Evolutionary conservation across 2,888 invertebrate genomes (phyloP).

Genomic region (Lordiphosa fenestrarum): DNA sequence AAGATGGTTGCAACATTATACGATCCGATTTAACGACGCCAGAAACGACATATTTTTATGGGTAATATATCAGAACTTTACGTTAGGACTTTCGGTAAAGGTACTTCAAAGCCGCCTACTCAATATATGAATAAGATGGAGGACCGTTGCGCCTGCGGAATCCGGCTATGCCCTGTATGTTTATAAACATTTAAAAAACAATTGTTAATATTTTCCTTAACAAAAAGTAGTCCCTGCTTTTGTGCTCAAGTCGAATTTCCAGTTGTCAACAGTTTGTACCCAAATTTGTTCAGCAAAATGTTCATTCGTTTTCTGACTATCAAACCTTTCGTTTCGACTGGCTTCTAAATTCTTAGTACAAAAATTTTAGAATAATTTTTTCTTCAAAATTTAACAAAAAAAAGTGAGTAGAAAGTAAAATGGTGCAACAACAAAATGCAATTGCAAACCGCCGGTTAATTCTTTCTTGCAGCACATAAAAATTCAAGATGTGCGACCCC

Average conservation of each 20-base stretch:
- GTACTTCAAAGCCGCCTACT: too few species aligned
- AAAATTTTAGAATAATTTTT: slow-evolving; percentile 34
- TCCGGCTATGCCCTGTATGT: too few species aligned
- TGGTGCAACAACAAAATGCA: slow-evolving; percentile 1
- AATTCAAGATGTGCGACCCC: slow-evolving; percentile 73
- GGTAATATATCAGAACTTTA: too few species aligned
- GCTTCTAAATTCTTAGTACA: slow-evolving; percentile 56
- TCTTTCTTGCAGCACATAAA: slow-evolving; percentile 38
- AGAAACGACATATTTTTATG: too few species aligned
- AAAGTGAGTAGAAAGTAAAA: slow-evolving; percentile 31
- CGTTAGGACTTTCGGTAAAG: too few species aligned
- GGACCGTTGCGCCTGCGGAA: too few species aligned
- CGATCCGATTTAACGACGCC: too few species aligned
- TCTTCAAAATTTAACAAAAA: slow-evolving; percentile 33
- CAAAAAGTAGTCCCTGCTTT: slow-evolving; percentile 36
- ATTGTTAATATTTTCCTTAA: too few species aligned
- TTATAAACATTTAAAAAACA: too few species aligned
- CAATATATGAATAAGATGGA: too few species aligned
- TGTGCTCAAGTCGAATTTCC: background rate
- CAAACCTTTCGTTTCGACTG: slow-evolving; percentile 55
- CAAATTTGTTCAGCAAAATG: background rate
- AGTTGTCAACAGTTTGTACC: background rate
- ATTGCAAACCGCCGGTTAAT: background rate
- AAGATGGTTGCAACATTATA: too few species aligned
- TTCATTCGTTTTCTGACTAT: slow-evolving; percentile 61